These are phyloP conservation scores for Zaprionus vittiger DNA, from an alignment of 1,140 invertebrate genomes.

Conservation along the genomic window DNA sequence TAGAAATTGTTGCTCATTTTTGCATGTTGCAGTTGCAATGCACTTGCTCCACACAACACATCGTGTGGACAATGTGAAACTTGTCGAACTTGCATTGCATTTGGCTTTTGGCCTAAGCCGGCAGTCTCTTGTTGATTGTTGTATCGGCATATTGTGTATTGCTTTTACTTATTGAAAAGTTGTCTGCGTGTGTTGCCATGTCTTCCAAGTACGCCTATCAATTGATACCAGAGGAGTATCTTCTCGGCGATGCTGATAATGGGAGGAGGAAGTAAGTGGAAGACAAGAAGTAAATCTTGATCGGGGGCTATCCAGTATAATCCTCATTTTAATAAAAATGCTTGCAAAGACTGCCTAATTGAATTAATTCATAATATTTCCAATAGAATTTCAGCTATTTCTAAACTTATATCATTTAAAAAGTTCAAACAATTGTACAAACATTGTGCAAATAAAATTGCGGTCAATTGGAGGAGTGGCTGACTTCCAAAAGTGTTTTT, in stretches of 20 bases:
- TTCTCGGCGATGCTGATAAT: conserved; percentile 34
- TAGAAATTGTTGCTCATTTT: not conserved
- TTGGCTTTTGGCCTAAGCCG: not conserved
- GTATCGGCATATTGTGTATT: not conserved
- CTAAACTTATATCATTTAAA: no score
- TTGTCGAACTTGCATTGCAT: not conserved
- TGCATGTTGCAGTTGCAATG: not conserved
- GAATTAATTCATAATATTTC: no score
- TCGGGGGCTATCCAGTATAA: not conserved
- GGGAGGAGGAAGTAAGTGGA: conserved; percentile 40
- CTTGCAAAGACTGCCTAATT: no score
- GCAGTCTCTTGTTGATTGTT: conserved; percentile 27
- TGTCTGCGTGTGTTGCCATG: conserved; percentile 38
- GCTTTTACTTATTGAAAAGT: not conserved
- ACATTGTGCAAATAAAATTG: no score
- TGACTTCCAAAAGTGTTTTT: no score
- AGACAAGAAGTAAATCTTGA: no score
- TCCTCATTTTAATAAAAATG: no score
- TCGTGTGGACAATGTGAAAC: conserved; percentile 12
- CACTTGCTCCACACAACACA: conserved; percentile 3
- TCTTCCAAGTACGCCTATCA: conserved; percentile 72
- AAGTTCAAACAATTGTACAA: no score
- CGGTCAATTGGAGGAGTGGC: no score
- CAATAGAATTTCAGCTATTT: no score
- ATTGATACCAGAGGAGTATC: conserved; percentile 48